Evolutionary conservation across 2,888 invertebrate species (phyloP), one percentile per base, ranked within the genome.

Genomic region (Plagiodera versicolora): DNA sequence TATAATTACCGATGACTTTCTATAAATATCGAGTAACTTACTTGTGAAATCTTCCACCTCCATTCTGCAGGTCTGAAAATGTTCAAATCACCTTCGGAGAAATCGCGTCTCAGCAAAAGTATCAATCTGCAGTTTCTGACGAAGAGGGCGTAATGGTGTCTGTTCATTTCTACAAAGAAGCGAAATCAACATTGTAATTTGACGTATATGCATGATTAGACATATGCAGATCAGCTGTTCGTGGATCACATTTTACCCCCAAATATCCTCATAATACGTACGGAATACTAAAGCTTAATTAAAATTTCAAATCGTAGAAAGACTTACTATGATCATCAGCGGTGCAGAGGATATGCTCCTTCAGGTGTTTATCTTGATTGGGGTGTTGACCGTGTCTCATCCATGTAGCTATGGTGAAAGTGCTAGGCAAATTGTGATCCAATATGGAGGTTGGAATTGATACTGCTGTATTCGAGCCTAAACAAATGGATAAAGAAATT

Each of bases 1-100:
- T 24, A 24, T 24, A 19, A 32, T 47, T 24, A 60, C 2, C 3
- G 49, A 19, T 16, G 11, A 16, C 32, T 17, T 16, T 11, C 28
- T 49, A 24, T 24, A 6, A 24, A 24, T 24, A 24, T 32, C 10
- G 3, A 30, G 11, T 14, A 46, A 24, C 58, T 63, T 67, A 94
- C 92, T 84, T 95, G 93, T 0, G 94, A 89, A 58, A 98, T 84
- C 80, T 95, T 94, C 98, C 98, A 99, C 70, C 98, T 87, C 97
- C 98, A 99, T 81, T 99, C 98, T 0, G 98, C 98, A 0, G 98
- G 98, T 56, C 95, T 86, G 86, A 95, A 95, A 75, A 94, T 95
- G 81, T 95, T 95, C 60, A 94, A 85, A 79, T 95, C 94, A 0
- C 94, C 94, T 75, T 95, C 93, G 19, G 93, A 92, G 80, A 93